These are phyloP conservation scores for Tinamus guttatus DNA, from an alignment of 2,113 vertebrate species.

Conservation along the genomic window DNA sequence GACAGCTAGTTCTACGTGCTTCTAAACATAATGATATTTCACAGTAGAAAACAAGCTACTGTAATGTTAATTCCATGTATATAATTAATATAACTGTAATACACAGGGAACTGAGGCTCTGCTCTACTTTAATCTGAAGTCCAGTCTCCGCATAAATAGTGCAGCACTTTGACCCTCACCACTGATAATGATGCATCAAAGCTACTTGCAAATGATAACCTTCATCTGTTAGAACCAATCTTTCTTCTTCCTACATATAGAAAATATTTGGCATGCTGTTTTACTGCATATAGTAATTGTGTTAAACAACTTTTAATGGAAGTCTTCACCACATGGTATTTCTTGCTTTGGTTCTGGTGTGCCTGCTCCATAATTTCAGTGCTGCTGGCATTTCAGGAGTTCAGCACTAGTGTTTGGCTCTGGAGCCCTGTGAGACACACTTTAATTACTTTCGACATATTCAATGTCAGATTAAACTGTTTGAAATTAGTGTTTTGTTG, in stretches of 20 bases:
- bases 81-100: neutral
- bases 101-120: neutral
- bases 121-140: neutral
- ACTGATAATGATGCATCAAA: neutral
- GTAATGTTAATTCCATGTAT: neutral
- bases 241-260: neutral
- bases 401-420: neutral
- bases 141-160: neutral
- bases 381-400: neutral
- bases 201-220: neutral
- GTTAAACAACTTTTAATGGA: neutral
- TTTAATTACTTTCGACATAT: neutral
- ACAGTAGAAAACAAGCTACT: neutral
- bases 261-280: neutral
- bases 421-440: neutral
- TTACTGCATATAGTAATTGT: neutral
- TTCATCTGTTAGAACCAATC: neutral
- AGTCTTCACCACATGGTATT: neutral
- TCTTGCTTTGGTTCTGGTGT: neutral
- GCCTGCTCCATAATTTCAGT: neutral
- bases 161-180: neutral
- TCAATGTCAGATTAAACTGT: neutral
- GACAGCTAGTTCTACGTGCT: neutral
- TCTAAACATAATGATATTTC: neutral
- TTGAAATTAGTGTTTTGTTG: neutral